Evolutionary conservation across 2,797 vertebrate species (phyloP).

Genomic region (Danio aesculapii): DNA sequence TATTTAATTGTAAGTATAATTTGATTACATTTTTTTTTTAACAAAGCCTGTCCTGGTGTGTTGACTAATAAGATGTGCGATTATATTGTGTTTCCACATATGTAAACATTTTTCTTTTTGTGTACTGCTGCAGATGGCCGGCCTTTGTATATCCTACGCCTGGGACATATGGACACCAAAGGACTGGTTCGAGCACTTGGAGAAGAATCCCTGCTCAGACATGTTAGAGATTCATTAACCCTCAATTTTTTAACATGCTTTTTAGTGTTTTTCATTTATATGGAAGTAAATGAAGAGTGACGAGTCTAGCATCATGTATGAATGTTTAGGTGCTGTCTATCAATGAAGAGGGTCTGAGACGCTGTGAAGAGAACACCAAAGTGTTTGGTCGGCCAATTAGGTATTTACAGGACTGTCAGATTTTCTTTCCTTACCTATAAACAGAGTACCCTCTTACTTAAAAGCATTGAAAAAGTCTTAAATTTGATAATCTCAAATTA

Average conservation of each 20-base stretch:
- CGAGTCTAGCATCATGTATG: background rate
- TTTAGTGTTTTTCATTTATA: background rate
- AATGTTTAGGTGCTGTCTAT: slow-evolving; percentile 85
- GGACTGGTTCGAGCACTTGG: slow-evolving; percentile 95
- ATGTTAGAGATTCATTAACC: slow-evolving; percentile 79
- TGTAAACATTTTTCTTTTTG: background rate
- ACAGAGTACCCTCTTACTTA: no score
- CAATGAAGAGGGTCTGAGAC: slow-evolving; percentile 88
- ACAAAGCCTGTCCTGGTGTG: background rate
- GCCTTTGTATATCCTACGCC: slow-evolving; percentile 91
- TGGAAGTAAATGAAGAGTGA: background rate
- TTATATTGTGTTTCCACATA: background rate
- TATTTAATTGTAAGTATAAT: no score
- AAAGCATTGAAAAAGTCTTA: no score
- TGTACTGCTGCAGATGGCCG: slow-evolving; percentile 82
- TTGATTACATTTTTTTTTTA: background rate
- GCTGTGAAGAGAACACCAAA: slow-evolving; percentile 90
- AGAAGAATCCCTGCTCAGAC: slow-evolving; percentile 95
- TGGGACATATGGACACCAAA: slow-evolving; percentile 99
- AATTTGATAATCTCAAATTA: no score
- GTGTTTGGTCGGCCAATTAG: slow-evolving; percentile 90
- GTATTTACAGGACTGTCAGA: slow-evolving; percentile 64
- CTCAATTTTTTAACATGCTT: background rate
- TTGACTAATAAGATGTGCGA: background rate
- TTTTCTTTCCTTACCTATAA: background rate